phyloP scores from a whole-genome alignment of 2,888 invertebrate genomes.

The Eristalis pertinax region DNA sequence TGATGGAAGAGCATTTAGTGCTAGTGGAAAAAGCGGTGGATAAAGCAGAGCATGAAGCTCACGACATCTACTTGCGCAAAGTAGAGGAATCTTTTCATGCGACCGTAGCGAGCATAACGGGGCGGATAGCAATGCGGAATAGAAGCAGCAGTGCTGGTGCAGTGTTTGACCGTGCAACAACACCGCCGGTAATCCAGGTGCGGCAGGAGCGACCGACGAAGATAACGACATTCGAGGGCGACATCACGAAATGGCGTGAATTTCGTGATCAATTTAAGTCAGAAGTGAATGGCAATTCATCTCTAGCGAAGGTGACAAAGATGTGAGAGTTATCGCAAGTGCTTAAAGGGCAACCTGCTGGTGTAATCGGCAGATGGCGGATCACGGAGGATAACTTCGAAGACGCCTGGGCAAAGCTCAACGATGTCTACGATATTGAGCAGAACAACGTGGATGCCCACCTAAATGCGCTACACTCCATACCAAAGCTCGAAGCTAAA shows the following conservation, averaged over 20 bases:
- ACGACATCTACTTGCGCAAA: neutral
- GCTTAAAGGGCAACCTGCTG: neutral
- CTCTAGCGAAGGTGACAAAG: conserved; percentile 6
- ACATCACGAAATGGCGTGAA: conserved; percentile 16
- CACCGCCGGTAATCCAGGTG: conserved; percentile 1
- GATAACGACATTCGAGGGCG: too few relatives aligned
- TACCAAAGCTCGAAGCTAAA: neutral
- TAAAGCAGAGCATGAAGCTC: neutral
- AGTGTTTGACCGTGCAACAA: too few relatives aligned
- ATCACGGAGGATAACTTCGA: too few relatives aligned
- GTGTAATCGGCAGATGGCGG: conserved; percentile 11
- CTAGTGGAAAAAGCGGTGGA: conserved; percentile 17
- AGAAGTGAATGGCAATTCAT: conserved; percentile 1
- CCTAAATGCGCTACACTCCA: too few relatives aligned
- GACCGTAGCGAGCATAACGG: too few relatives aligned
- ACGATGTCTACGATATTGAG: too few relatives aligned
- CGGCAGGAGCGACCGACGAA: conserved; percentile 15
- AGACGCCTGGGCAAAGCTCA: too few relatives aligned
- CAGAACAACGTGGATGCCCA: too few relatives aligned
- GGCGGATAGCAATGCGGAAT: too few relatives aligned
- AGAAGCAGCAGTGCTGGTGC: too few relatives aligned
- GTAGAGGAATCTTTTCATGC: too few relatives aligned
- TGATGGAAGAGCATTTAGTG: conserved; percentile 11
- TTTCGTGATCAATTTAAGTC: conserved; percentile 8
- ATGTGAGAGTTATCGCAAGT: conserved; percentile 4